Conservation (phyloP, 2,888 invertebrate species). For the Pyrrhia umbra region DNA sequence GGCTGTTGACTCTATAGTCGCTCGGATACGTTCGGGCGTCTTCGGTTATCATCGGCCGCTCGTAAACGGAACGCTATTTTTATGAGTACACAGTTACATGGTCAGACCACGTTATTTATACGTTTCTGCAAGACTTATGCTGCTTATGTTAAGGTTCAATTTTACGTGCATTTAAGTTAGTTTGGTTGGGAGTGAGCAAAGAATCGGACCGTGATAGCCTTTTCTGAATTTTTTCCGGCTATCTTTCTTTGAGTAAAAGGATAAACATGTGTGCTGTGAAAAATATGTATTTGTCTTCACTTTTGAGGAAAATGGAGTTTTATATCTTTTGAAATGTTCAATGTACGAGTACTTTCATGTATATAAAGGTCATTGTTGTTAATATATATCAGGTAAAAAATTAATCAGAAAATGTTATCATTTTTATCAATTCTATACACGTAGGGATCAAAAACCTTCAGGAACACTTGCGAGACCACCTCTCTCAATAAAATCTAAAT, state of each 20-base stretch:
- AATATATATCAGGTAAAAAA: no score
- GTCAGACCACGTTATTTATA: constrained; percentile 52
- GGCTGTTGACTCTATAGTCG: constrained; percentile 65
- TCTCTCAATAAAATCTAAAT: neutral
- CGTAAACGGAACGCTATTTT: constrained; percentile 81
- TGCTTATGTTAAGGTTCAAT: constrained; percentile 60
- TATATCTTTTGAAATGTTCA: no score
- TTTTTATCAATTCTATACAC: neutral
- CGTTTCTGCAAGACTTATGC: constrained; percentile 62
- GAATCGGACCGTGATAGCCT: constrained; percentile 81
- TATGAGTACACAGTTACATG: constrained; percentile 77
- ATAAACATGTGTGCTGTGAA: constrained; percentile 75
- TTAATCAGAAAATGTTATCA: no score
- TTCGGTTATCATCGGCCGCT: constrained; percentile 78
- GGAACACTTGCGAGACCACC: neutral
- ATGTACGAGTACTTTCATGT: no score
- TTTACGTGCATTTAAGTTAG: constrained; percentile 48
- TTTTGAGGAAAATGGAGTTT: no score
- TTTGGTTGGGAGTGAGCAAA: constrained; percentile 36
- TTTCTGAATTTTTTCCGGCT: constrained; percentile 82
- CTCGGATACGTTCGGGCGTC: constrained; percentile 76
- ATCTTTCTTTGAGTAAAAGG: constrained; percentile 80
- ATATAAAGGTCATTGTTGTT: neutral
- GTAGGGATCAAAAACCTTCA: neutral
- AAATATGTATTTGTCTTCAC: constrained; percentile 39